These are phyloP conservation scores for Archilochus colubris DNA, from an alignment of 2,113 vertebrate species.

Conservation along the genomic window DNA sequence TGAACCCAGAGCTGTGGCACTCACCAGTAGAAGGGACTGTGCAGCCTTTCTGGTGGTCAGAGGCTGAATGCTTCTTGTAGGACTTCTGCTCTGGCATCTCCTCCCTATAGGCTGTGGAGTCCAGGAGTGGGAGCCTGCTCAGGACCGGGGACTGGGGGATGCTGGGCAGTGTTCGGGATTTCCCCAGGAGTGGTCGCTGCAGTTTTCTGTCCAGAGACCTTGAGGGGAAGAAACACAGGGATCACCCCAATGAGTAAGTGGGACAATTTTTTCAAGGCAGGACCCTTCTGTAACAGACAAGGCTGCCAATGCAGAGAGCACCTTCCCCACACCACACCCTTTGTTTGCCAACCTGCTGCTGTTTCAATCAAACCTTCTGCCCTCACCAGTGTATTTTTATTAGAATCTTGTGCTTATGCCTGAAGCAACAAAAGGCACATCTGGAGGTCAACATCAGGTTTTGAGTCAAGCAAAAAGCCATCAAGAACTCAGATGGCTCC, in stretches of 20 bases:
- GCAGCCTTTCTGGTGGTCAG: slow-evolving; percentile 77
- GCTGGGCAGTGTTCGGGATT: slow-evolving; percentile 89
- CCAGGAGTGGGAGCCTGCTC: slow-evolving; percentile 78
- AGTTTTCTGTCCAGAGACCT: slow-evolving; percentile 89
- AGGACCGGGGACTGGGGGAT: slow-evolving; percentile 89
- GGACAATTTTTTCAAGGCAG: too few species aligned
- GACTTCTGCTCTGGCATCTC: slow-evolving; percentile 71
- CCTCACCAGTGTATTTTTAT: not conserved
- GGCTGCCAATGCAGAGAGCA: accelerated
- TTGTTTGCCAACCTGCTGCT: not conserved
- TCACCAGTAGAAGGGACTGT: slow-evolving; percentile 86
- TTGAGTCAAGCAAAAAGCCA: not conserved
- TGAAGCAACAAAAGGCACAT: not conserved
- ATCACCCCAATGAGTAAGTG: not conserved
- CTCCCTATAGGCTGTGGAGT: slow-evolving; percentile 68
- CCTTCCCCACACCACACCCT: not conserved
- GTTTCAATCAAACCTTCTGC: not conserved
- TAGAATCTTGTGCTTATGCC: not conserved
- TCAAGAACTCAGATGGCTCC: not conserved
- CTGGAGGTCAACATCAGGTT: not conserved
- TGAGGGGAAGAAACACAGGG: not conserved
- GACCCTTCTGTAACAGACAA: not conserved
- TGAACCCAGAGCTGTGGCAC: not conserved
- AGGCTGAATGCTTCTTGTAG: slow-evolving; percentile 36
- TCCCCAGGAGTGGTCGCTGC: slow-evolving; percentile 86